Base-by-base conservation (phyloP, 2,888 invertebrate genomes). In the Meiosimyza platycephala region DNA sequence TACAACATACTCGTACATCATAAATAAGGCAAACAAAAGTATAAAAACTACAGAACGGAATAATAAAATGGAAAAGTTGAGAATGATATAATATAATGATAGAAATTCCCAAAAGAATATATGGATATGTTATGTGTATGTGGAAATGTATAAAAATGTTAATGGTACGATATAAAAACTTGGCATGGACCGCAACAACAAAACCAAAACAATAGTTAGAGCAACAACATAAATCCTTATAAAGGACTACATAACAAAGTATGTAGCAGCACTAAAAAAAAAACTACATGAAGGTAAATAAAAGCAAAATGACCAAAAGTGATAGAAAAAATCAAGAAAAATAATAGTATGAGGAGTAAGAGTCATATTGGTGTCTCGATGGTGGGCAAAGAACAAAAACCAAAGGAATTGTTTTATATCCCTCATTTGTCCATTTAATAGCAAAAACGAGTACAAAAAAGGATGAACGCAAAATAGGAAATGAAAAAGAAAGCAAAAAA, bases 391-490 rank as follows among this genome's bases (percentile, higher is more conserved):
- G 64, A 71, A 67, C 57, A 59, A 80, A 84, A 80, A 85, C 82
- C 80, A 79, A 82, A 80, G 81, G 84, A 85, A 85, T 84, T 84
- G 84, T 85, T 84, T 84, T 84, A 84, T 85, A 83, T 85, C 81
- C 81, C 83, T 84, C 85, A 84, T 84, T 84, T 84, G 85, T 84
- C 81, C 83, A 80, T 82, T 84, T 85, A 84, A 85, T 84, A 83
- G 80, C 78, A 79, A 82, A 81, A 84, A 82, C 82, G 82, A 82
- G 82, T 80, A 65, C 62, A 54, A 50, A 64, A 55, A 57, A 50
- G 40, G 52, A 59, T 52, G 64, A 51, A 47, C 33, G 55, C n/a
- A 47, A 40, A 40, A 40, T 6, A 12, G 13, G 5, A 62, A 12
- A 62, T 13, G 13, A 62, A 62, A 40, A 65, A 11, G n/a, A 16